Conservation (phyloP, 2,888 invertebrate genomes). For the Cenopis cana region DNA sequence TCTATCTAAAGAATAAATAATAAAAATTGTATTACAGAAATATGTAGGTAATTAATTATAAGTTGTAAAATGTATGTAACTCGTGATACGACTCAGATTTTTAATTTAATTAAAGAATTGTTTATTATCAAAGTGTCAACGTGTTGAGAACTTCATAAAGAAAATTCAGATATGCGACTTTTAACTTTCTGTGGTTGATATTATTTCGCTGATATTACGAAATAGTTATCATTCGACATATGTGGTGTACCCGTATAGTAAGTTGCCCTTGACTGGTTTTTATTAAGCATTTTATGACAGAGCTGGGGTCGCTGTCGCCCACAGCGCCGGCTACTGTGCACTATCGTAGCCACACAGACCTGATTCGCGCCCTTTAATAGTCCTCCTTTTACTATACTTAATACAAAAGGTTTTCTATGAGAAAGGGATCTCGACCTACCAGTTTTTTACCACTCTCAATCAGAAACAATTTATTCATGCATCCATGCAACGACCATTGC, state of each 20-base stretch:
- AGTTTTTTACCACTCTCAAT: constrained; percentile 78
- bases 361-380: constrained; percentile 79
- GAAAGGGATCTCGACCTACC: constrained; percentile 85
- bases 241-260: constrained; percentile 13
- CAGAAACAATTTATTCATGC: constrained; percentile 83
- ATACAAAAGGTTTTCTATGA: constrained; percentile 82
- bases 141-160: background rate
- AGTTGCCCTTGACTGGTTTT: constrained; percentile 36
- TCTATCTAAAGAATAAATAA: background rate
- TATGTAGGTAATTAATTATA: background rate
- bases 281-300: constrained; percentile 28
- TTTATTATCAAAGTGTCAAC: too few species aligned
- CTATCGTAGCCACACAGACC: constrained; percentile 55
- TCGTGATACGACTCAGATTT: background rate
- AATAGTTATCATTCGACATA: constrained; percentile 1
- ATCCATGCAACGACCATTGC: constrained; percentile 76
- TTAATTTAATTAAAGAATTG: too few species aligned
- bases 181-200: background rate
- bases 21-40: background rate
- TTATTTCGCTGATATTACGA: constrained; percentile 3
- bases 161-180: too few species aligned
- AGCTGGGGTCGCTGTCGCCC: constrained; percentile 40
- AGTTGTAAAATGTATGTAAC: background rate
- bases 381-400: constrained; percentile 76
- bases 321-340: constrained; percentile 49